These are phyloP conservation scores for Drosophila triauraria DNA, from an alignment of 1,140 invertebrate species.

Conservation along the genomic window DNA sequence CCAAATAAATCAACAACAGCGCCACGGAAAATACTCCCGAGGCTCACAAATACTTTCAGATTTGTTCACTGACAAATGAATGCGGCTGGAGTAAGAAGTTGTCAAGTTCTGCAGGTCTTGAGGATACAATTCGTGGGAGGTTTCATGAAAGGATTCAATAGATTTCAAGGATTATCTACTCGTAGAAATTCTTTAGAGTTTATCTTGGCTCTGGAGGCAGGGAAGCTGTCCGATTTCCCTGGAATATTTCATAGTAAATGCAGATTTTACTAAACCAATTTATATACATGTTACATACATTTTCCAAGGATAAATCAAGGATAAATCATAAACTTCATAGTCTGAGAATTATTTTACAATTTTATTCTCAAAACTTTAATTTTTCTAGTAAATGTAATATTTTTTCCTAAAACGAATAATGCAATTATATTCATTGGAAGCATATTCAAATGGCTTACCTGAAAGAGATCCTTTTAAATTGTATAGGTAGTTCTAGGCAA, in stretches of 20 bases:
- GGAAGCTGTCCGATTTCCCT: not conserved
- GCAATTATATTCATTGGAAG: too few relatives aligned
- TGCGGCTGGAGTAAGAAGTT: constrained; percentile 8
- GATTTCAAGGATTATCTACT: not conserved
- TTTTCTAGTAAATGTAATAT: too few relatives aligned
- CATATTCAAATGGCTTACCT: too few relatives aligned
- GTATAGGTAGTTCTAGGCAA: too few relatives aligned
- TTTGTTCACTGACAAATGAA: constrained; percentile 43
- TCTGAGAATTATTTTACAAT: too few relatives aligned
- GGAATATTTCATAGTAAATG: not conserved
- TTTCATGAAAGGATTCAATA: not conserved
- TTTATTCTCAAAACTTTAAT: too few relatives aligned
- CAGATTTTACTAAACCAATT: not conserved
- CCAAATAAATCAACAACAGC: constrained; percentile 51
- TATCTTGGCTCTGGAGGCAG: not conserved
- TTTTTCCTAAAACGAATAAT: too few relatives aligned
- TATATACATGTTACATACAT: not conserved
- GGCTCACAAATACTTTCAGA: constrained; percentile 33
- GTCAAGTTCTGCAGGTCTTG: constrained; percentile 19
- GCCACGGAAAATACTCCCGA: constrained; percentile 30
- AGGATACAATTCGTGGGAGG: not conserved
- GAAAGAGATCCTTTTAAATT: too few relatives aligned
- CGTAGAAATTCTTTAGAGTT: not conserved
- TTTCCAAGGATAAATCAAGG: too few relatives aligned
- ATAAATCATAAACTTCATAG: too few relatives aligned